phyloP scores from a whole-genome alignment of 2,888 invertebrate genomes.

The Drosophila birchii region DNA sequence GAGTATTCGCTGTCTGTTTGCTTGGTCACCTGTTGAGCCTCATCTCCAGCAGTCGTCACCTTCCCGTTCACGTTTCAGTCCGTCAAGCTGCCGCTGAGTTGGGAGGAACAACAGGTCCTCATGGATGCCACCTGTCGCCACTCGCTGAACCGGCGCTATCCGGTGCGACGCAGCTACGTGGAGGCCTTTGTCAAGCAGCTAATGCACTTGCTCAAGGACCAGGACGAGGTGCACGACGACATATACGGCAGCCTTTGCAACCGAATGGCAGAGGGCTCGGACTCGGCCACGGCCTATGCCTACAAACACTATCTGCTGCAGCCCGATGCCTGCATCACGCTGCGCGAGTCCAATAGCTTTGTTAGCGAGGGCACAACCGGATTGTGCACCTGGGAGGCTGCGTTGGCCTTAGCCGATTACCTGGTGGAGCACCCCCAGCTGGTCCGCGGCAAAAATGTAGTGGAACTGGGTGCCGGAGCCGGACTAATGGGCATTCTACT shows the following conservation, averaged over 20 bases:
- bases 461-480: constrained; percentile 92
- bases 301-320: constrained; percentile 87
- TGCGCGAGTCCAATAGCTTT: constrained; percentile 90
- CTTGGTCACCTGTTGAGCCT: constrained; percentile 16
- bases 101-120: constrained; percentile 87
- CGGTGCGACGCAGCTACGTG: constrained; percentile 88
- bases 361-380: constrained; percentile 93
- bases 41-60: background rate
- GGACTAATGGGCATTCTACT: constrained; percentile 90
- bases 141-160: constrained; percentile 86
- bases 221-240: constrained; percentile 87
- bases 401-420: constrained; percentile 90
- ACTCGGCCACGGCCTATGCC: constrained; percentile 82
- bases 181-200: constrained; percentile 88
- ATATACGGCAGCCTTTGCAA: constrained; percentile 87
- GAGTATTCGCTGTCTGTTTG: constrained; percentile 22
- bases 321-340: constrained; percentile 85
- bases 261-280: background rate
- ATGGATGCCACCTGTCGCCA: constrained; percentile 87
- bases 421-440: constrained; percentile 86
- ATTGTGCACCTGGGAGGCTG: constrained; percentile 92
- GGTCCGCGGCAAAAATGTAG: constrained; percentile 86
- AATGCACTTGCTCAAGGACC: constrained; percentile 86
- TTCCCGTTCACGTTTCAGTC: constrained; percentile 32
- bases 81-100: constrained; percentile 50